These are phyloP conservation scores for Drosophila mauritiana DNA, from an alignment of 1,140 invertebrate genomes.

Conservation along the genomic window DNA sequence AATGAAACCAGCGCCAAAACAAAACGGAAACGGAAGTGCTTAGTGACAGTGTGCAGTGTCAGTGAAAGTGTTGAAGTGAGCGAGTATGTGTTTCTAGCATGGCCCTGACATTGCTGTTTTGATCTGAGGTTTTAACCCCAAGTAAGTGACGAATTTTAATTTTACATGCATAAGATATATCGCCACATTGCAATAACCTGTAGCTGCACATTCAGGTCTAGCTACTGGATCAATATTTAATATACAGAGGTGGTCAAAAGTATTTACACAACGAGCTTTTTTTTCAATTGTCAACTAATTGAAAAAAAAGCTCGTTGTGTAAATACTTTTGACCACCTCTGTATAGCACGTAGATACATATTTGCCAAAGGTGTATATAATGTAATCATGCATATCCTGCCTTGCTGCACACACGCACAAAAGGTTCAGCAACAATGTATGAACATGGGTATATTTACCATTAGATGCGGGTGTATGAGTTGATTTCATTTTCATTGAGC, in stretches of 20 bases:
- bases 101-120: slow-evolving; percentile 35
- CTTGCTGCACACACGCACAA: slow-evolving; percentile 16
- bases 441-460: slow-evolving; percentile 31
- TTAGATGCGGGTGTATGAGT: slow-evolving; percentile 32
- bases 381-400: slow-evolving; percentile 23
- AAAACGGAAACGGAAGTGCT: slow-evolving; percentile 76
- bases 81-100: slow-evolving; percentile 8
- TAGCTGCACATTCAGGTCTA: slow-evolving; percentile 18
- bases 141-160: slow-evolving; percentile 27
- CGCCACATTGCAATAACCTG: background rate
- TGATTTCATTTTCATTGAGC: slow-evolving; percentile 59
- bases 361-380: slow-evolving; percentile 50
- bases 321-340: too few relatives aligned
- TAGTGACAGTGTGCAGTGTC: slow-evolving; percentile 43
- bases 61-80: slow-evolving; percentile 14
- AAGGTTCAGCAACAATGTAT: slow-evolving; percentile 14
- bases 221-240: slow-evolving; percentile 45
- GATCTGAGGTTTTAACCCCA: slow-evolving; percentile 9
- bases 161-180: slow-evolving; percentile 11
- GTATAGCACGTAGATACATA: slow-evolving; percentile 44
- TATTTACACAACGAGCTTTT: too few relatives aligned
- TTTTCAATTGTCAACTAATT: too few relatives aligned
- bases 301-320: too few relatives aligned
- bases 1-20: slow-evolving; percentile 38
- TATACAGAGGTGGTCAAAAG: too few relatives aligned